Base-by-base conservation (phyloP, 2,888 invertebrate genomes). In the Plutella xylostella region DNA sequence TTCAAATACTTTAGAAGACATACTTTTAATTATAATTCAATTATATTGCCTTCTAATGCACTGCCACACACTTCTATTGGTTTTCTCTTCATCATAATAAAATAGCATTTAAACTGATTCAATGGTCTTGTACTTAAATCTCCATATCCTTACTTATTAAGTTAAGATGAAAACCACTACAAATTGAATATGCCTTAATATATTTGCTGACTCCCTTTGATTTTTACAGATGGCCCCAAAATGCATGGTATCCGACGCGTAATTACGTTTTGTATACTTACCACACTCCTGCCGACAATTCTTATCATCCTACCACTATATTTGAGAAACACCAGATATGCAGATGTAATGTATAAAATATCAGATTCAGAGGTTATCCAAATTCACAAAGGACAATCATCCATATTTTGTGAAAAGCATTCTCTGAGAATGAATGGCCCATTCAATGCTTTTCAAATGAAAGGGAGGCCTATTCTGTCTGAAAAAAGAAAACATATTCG, bases 351-450 rank as follows among this genome's bases (percentile, higher is more conserved):
- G 51, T 93, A 92, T 61, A 87, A 88, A 52, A 90, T 94, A 55
- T 91, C 92, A 7, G 93, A 94, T 68, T 93, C 93, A 1, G 94
- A 94, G 74, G 90, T 94, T 15, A 85, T 94, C 42, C 92, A 93
- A 67, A 91, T 94, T 50, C 88, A 89, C 48, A 91, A 92, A 71
- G 93, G 93, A 30, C 90, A 93, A 50, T 94, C 94, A 9, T 89
- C 92, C 34, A 77, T 94, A 58, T 94, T 94, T 79, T 94, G 94
- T 68, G 82, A 92, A 75, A 88, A 88, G 57, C 93, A 94, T 68
- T 89, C 89, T 33, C 71, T 94, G 42, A 87, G 84, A 63, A 94
- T 93, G 93, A 92, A 90, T 63, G 86, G 87, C 19, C 71, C 77
- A 39, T 88, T 88, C 48, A 90, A 89, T 78, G 92, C 92, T 46